A percentile compares a stretch with the other conserved stretches of the same genome.
These are phyloP conservation scores for Sesia apiformis DNA, from an alignment of 2,888 invertebrate genomes.

Conservation along the genomic window DNA sequence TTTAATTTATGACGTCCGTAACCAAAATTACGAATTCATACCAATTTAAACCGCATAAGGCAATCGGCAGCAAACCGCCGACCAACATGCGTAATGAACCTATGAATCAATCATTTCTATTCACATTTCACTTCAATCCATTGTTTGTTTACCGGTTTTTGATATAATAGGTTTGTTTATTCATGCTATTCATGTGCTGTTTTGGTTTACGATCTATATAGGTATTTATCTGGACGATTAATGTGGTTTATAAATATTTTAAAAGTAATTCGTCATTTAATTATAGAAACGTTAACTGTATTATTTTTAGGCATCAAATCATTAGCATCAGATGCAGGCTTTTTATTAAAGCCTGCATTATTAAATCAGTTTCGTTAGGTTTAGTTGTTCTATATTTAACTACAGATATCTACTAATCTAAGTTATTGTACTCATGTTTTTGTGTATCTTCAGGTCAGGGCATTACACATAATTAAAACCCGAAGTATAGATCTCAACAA, in stretches of 20 bases:
- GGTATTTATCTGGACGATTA: too few species aligned
- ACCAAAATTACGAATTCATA: too few species aligned
- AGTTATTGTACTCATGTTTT: neutral
- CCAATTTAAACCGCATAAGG: too few species aligned
- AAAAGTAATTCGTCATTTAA: too few species aligned
- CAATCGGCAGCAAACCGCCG: neutral
- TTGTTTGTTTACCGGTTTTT: too few species aligned
- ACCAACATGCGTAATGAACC: neutral
- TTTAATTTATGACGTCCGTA: too few species aligned
- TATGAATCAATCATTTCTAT: neutral
- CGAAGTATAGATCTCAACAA: conserved; percentile 83
- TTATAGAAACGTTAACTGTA: too few species aligned
- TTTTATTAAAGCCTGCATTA: neutral
- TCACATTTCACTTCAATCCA: too few species aligned
- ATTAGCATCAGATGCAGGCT: neutral
- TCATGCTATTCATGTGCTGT: too few species aligned
- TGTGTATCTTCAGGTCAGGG: conserved; percentile 6
- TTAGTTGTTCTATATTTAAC: neutral
- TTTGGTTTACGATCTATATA: too few species aligned
- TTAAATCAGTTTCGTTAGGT: neutral
- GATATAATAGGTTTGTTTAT: too few species aligned
- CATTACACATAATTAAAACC: conserved; percentile 50
- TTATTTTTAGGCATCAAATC: neutral
- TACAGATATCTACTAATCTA: neutral
- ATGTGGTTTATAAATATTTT: too few species aligned